Evolutionary conservation across 2,113 vertebrate genomes (phyloP).

Genomic region (Apaloderma vittatum): DNA sequence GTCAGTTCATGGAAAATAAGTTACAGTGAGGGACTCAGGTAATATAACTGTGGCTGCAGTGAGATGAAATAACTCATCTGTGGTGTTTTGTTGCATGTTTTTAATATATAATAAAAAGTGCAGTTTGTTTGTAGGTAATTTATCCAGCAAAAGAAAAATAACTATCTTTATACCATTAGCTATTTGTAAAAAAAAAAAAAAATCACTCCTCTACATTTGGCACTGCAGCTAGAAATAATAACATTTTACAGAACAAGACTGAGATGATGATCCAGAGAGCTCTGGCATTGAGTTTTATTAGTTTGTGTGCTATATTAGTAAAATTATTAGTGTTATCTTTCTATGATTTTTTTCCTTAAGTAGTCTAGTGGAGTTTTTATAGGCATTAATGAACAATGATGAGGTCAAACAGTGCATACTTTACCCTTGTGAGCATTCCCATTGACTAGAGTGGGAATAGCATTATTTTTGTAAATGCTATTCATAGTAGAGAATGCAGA

Average conservation of each 20-base stretch:
- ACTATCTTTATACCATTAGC: background rate
- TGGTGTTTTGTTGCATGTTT: background rate
- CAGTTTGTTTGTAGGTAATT: background rate
- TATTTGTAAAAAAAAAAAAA: background rate
- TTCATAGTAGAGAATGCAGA: constrained; percentile 3
- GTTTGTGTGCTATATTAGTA: background rate
- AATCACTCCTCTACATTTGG: background rate
- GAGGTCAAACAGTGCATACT: background rate
- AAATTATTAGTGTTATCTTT: background rate
- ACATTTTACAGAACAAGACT: background rate
- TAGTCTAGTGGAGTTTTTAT: constrained; percentile 37
- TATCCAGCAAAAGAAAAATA: background rate
- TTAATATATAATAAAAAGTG: background rate
- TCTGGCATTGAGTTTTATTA: constrained; percentile 9
- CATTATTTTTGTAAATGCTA: constrained; percentile 12
- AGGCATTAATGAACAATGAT: constrained; percentile 18
- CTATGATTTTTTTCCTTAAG: background rate
- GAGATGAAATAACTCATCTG: background rate
- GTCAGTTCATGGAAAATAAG: background rate
- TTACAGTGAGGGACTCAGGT: background rate
- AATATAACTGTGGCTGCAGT: background rate
- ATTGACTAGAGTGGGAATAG: background rate
- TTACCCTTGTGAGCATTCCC: background rate
- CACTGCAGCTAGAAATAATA: background rate
- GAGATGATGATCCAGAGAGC: constrained; percentile 13